Base-by-base conservation (phyloP, 2,888 invertebrate genomes). In the Sinhomidia bicolor region DNA sequence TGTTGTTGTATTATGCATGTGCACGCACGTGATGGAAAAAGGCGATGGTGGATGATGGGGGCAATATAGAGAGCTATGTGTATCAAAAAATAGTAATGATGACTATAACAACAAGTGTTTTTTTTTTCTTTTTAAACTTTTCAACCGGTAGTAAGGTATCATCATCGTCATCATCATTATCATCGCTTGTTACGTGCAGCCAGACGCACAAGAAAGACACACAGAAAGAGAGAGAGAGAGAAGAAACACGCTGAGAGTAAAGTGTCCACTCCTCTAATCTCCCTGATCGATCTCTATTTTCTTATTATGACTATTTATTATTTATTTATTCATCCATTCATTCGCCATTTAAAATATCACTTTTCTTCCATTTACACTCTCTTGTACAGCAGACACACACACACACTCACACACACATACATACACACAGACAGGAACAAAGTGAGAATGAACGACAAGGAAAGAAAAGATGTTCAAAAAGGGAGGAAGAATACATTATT, bases 221-320 rank as follows among this genome's bases (percentile, higher is more conserved):
- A 62, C 17, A 62, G 17, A 85, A 44, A 85, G 76, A n/a, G n/a
- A n/a, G n/a, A n/a, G n/a, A n/a, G n/a, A n/a, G n/a, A n/a, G n/a
- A n/a, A n/a, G n/a, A n/a, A n/a, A 85, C 60, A 76, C 65, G n/a
- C n/a, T 26, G 65, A 23, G 51, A 51, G 85, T 26, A 79, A 78
- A 85, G 26, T 76, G 87, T 82, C 82, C 82, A 82, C 82, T 88
- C 78, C 82, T 78, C 78, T 65, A 57, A 79, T 88, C 76, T 54
- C 78, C 78, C 78, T 82, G 82, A 78, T 82, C 78, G 87, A 88
- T 86, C 62, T 76, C 82, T 88, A 88, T 78, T 44, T 68, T 41
- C 74, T 41, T 60, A 74, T 76, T 76, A 26, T 62, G 10, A 20
- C 41, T 44, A 80, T 83, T 71, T 68, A 83, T 83, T 60, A 74